Conservation (phyloP, 2,113 vertebrate genomes). For the Xenotilapia flavipinnis region DNA sequence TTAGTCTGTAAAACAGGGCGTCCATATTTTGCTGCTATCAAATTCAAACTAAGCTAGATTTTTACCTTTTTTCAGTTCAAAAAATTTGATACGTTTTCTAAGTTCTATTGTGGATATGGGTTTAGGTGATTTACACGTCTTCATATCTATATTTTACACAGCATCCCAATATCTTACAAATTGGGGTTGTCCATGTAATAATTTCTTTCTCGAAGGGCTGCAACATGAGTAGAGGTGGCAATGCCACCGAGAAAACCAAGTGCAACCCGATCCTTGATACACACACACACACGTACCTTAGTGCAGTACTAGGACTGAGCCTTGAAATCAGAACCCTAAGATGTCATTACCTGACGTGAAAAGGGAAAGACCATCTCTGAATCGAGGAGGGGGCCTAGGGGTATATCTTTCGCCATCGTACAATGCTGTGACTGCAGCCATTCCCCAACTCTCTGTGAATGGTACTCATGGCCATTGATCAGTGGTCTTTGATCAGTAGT, state of each 20-base stretch:
- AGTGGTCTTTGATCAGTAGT: neutral
- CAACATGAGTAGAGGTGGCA: neutral
- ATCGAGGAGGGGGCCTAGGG: neutral
- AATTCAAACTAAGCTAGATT: neutral
- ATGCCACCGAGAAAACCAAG: neutral
- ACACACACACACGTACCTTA: neutral
- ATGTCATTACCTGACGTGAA: slow-evolving; percentile 68
- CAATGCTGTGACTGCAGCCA: neutral
- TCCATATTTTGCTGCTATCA: neutral
- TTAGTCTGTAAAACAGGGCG: neutral
- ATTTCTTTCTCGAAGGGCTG: neutral
- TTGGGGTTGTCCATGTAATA: neutral
- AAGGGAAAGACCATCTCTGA: neutral
- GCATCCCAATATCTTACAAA: neutral
- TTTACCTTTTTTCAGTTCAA: neutral
- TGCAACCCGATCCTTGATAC: neutral
- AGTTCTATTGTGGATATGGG: neutral
- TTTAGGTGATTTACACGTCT: neutral
- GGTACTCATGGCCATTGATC: neutral
- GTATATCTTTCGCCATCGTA: neutral
- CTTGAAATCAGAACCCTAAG: neutral
- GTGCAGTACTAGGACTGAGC: neutral
- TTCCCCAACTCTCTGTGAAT: neutral
- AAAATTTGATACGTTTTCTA: neutral
- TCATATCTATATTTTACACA: neutral